Percentiles rank a stretch among this genome's conserved stretches.
These are phyloP conservation scores for Sylvilagus floridanus DNA, from an alignment of 2,797 vertebrate genomes.

Conservation along the genomic window DNA sequence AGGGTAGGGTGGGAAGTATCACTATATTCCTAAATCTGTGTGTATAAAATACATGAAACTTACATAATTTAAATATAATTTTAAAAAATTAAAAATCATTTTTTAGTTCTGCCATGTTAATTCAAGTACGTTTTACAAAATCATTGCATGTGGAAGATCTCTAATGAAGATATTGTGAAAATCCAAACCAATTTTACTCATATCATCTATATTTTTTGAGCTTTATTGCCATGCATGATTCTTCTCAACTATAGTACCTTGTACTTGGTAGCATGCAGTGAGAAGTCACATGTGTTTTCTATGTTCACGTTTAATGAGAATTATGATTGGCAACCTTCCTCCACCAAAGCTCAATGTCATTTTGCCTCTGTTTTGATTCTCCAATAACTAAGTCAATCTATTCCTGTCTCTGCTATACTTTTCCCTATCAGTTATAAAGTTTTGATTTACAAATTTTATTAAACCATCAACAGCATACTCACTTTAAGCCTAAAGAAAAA, in stretches of 20 bases:
- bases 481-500: constrained; percentile 58
- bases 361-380: background rate
- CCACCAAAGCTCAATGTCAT: background rate
- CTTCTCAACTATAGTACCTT: background rate
- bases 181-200: background rate
- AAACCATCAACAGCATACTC: constrained; percentile 48
- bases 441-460: constrained; percentile 30
- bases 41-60: too few species aligned
- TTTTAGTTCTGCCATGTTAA: constrained; percentile 1
- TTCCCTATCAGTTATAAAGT: constrained; percentile 46
- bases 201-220: background rate
- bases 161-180: background rate
- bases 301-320: constrained; percentile 1
- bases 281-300: background rate
- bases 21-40: too few species aligned
- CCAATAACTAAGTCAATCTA: constrained; percentile 6
- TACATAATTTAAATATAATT: too few species aligned
- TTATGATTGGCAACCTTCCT: background rate
- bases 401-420: background rate
- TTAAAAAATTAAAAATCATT: background rate
- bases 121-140: constrained; percentile 12
- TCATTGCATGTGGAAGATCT: background rate
- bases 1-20: too few species aligned
- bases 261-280: background rate
- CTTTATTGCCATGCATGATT: background rate